Evolutionary conservation across 1,140 invertebrate species (phyloP).

Genomic region (Musca domestica): DNA sequence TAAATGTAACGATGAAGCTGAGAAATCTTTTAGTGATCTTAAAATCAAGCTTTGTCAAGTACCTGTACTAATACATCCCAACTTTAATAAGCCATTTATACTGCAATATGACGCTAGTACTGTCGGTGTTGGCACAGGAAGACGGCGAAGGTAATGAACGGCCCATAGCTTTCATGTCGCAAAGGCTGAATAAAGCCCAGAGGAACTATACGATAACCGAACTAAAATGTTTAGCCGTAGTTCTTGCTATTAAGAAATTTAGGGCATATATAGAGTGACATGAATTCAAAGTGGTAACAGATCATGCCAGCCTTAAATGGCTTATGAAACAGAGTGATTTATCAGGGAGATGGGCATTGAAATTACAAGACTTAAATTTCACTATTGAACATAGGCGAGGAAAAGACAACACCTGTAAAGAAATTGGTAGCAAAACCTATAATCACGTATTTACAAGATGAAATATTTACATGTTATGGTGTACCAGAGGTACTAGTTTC

Average conservation of each 20-base stretch:
- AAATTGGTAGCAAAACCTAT: slow-evolving; percentile 3
- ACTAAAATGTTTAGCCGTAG: slow-evolving; percentile 12
- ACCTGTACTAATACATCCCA: slow-evolving; percentile 23
- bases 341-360: slow-evolving; percentile 39
- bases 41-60: background rate
- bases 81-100: slow-evolving; percentile 25
- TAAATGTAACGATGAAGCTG: background rate
- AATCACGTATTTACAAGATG: background rate
- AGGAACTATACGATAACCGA: slow-evolving; percentile 22
- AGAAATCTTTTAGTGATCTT: background rate
- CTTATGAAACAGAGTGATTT: slow-evolving; percentile 50
- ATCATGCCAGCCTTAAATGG: slow-evolving; percentile 37
- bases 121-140: slow-evolving; percentile 27
- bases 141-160: slow-evolving; percentile 28
- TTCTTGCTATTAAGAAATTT: slow-evolving; percentile 39
- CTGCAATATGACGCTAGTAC: slow-evolving; percentile 26
- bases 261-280: slow-evolving; percentile 50
- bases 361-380: slow-evolving; percentile 38
- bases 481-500: too few relatives aligned
- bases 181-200: too few relatives aligned
- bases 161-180: too few relatives aligned
- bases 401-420: background rate
- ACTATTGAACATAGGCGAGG: slow-evolving; percentile 23
- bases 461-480: background rate
- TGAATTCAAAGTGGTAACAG: slow-evolving; percentile 47